These are phyloP conservation scores for Ardeotis arabs DNA, from an alignment of 2,113 vertebrate genomes.

Conservation along the genomic window DNA sequence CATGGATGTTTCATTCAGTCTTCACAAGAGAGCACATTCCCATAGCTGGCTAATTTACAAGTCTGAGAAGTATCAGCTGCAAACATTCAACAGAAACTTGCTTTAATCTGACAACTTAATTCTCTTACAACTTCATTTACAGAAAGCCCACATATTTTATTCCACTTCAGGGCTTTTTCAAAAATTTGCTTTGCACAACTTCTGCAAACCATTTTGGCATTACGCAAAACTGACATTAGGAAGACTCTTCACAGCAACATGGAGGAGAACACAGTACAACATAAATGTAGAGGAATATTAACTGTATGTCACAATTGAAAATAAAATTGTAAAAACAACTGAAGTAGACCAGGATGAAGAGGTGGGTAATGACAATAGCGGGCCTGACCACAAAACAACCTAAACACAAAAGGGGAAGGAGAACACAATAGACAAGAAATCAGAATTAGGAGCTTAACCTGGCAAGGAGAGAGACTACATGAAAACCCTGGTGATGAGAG, in stretches of 20 bases:
- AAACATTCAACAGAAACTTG: conserved; percentile 10
- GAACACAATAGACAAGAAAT: not conserved
- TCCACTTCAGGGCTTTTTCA: not conserved
- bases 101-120: conserved; percentile 43
- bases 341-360: not conserved
- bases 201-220: not conserved
- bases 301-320: not conserved
- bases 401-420: not conserved
- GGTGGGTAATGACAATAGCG: not conserved
- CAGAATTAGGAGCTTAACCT: not conserved
- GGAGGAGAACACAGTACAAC: not conserved
- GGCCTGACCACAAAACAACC: not conserved
- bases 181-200: not conserved
- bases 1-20: not conserved
- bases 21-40: not conserved
- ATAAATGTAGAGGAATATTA: not conserved
- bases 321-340: not conserved
- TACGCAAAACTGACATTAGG: not conserved
- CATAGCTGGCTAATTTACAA: conserved; percentile 13
- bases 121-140: conserved; percentile 29
- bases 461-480: not conserved
- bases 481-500: not conserved
- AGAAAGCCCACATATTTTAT: not conserved
- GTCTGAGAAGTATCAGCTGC: not conserved
- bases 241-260: not conserved